These are phyloP conservation scores for Artemia sp. DNA, from an alignment of 2,888 invertebrate species.

Conservation along the genomic window DNA sequence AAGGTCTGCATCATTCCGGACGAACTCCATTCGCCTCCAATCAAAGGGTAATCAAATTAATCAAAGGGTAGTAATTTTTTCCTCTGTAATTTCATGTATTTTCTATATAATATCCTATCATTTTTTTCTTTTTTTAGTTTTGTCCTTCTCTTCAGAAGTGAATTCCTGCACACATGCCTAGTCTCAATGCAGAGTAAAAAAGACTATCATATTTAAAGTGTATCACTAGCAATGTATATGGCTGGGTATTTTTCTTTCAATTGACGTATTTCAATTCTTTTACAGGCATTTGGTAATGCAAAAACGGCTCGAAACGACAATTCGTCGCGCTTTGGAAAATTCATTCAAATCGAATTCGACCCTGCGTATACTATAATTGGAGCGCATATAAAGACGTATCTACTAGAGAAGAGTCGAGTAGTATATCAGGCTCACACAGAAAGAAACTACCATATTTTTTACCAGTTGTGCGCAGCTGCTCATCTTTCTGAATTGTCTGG, in stretches of 20 bases:
- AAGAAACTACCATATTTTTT: conserved; percentile 95
- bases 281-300: conserved; percentile 86
- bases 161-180: too few relatives aligned
- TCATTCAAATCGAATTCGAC: conserved; percentile 82
- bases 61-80: too few relatives aligned
- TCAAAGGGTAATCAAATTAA: too few relatives aligned
- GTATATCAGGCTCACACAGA: conserved; percentile 86
- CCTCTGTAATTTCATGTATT: too few relatives aligned
- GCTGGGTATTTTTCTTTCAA: conserved; percentile 6
- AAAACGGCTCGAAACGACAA: conserved; percentile 97
- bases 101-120: not conserved
- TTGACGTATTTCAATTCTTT: conserved; percentile 21
- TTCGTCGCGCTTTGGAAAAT: conserved; percentile 81
- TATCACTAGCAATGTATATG: not conserved
- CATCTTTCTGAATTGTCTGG: conserved; percentile 45
- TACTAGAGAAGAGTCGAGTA: conserved; percentile 89
- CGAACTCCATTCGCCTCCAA: too few relatives aligned
- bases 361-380: conserved; percentile 62
- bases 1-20: too few relatives aligned
- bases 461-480: conserved; percentile 78
- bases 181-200: not conserved
- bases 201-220: not conserved
- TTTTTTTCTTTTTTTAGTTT: conserved; percentile 18
- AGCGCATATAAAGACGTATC: conserved; percentile 90
- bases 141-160: not conserved